A percentile compares a stretch with the other conserved stretches of the same genome.
Evolutionary conservation across 1,140 invertebrate genomes (phyloP).

Genomic region (Linepithema humile): DNA sequence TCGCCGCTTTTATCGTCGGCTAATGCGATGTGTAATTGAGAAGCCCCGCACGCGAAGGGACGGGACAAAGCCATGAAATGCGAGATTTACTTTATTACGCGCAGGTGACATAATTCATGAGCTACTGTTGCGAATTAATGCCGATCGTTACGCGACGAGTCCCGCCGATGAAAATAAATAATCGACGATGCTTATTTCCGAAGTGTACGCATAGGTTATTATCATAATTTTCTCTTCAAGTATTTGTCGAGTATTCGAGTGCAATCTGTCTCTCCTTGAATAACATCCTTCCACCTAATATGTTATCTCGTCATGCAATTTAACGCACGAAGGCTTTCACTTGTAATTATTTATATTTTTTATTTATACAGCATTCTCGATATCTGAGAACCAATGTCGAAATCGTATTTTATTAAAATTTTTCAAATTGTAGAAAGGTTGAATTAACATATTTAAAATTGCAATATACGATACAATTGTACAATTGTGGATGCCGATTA

Average conservation of each 20-base stretch:
- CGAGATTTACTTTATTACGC: conserved; percentile 74
- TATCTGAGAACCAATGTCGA: background rate
- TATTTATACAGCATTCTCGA: background rate
- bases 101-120: conserved; percentile 68
- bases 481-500: background rate
- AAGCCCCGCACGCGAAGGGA: conserved; percentile 40
- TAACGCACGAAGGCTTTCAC: background rate
- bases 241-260: background rate
- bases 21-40: conserved; percentile 69
- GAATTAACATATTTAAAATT: background rate
- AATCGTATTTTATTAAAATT: background rate
- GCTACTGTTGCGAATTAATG: conserved; percentile 65
- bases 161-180: conserved; percentile 64
- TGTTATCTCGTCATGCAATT: background rate
- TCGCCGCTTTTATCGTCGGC: conserved; percentile 68
- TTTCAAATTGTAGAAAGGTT: background rate
- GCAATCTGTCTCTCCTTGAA: conserved; percentile 22
- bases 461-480: too few species aligned
- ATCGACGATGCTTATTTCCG: background rate
- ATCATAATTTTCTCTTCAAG: conserved; percentile 59
- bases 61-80: conserved; percentile 69
- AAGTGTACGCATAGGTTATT: conserved; percentile 28
- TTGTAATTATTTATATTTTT: background rate
- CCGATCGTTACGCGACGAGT: conserved; percentile 19
- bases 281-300: conserved; percentile 12